Conservation (phyloP, 2,888 invertebrate species). For the Creontiades dilutus region DNA sequence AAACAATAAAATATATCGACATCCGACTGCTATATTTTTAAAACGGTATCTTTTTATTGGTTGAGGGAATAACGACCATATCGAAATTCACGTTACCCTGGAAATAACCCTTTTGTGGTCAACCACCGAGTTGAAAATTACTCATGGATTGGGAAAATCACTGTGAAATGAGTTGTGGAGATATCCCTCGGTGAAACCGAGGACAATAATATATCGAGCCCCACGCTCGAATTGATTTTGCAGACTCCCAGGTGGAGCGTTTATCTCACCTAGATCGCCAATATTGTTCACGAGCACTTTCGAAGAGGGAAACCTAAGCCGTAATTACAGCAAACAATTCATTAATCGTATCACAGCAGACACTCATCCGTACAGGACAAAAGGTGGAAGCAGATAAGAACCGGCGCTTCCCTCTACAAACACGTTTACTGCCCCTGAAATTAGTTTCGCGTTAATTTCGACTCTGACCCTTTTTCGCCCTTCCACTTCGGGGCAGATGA, state of each 20-base stretch:
- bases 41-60: too few relatives aligned
- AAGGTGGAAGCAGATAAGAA: conserved; percentile 38
- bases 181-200: too few relatives aligned
- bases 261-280: neutral
- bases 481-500: neutral
- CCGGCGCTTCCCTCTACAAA: neutral
- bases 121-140: too few relatives aligned
- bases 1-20: too few relatives aligned
- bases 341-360: conserved; percentile 9
- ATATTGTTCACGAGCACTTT: neutral
- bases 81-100: too few relatives aligned
- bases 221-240: neutral
- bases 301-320: neutral
- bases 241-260: neutral
- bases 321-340: conserved; percentile 4
- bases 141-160: too few relatives aligned
- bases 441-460: conserved; percentile 39
- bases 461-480: neutral
- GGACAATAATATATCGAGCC: too few relatives aligned
- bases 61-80: too few relatives aligned
- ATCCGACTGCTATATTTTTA: too few relatives aligned
- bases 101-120: too few relatives aligned
- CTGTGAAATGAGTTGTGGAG: too few relatives aligned
- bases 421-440: conserved; percentile 13
- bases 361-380: conserved; percentile 34